These are phyloP conservation scores for Cerastoderma edule DNA, from an alignment of 2,888 invertebrate species.

Conservation along the genomic window DNA sequence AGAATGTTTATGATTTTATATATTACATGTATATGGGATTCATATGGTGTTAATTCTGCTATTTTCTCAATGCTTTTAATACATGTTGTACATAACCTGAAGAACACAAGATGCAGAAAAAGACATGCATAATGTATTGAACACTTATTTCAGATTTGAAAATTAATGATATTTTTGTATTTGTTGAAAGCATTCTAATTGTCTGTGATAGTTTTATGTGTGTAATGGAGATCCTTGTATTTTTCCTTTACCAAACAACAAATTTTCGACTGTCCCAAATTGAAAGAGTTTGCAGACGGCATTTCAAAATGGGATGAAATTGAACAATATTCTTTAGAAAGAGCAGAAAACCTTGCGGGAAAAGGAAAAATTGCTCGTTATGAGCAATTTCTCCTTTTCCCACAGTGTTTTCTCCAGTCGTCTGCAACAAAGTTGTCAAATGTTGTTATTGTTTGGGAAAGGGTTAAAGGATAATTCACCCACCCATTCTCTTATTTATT, in stretches of 20 bases:
- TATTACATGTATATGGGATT: too few relatives aligned
- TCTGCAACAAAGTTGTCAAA: background rate
- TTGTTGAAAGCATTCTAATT: background rate
- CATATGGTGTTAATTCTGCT: too few relatives aligned
- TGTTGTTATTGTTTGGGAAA: background rate
- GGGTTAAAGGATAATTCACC: background rate
- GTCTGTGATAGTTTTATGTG: background rate
- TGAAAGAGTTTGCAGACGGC: too few relatives aligned
- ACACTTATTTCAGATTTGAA: too few relatives aligned
- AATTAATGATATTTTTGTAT: background rate
- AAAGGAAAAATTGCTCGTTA: conserved; percentile 1
- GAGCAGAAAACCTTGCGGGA: background rate
- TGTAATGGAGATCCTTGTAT: background rate
- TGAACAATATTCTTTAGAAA: background rate
- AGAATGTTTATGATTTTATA: too few relatives aligned
- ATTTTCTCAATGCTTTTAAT: too few relatives aligned
- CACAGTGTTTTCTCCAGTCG: background rate
- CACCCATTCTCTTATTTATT: background rate
- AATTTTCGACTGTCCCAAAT: background rate
- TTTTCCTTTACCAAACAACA: background rate
- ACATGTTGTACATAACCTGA: too few relatives aligned
- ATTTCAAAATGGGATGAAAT: too few relatives aligned
- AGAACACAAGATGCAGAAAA: too few relatives aligned
- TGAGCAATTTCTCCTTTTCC: conserved; percentile 7
- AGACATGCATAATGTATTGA: too few relatives aligned